Evolutionary conservation across 2,888 invertebrate genomes (phyloP), one percentile per base, ranked within the genome.

Genomic region (Tachystola acroxantha): DNA sequence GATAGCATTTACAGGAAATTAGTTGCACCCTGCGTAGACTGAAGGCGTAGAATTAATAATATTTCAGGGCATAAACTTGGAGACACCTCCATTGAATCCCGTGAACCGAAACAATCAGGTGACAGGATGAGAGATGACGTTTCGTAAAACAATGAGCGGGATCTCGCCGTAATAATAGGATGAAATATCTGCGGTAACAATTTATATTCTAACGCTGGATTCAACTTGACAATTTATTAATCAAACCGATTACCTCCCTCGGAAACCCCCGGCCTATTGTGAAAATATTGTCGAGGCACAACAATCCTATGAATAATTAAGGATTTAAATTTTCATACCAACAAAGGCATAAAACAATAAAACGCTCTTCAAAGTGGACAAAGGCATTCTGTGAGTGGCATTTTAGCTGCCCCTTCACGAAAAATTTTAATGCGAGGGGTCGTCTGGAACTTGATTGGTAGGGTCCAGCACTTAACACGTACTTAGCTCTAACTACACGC

Each of bases 181-280:
- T 84, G 85, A 85, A 84, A 84, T 85, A 86, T 86, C 70, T 79
- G 82, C 71, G 84, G 85, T 76, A 72, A 80, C 85, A 81, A 86
- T 86, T 85, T 80, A 86, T 82, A 82, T 79, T 80, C 78, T 77
- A 80, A 73, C 79, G 57, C 72, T 77, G 86, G 82, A 85, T 86
- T 77, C 84, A 80, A 82, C 76, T 85, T 86, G 86, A 85, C 86
- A 86, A 86, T 86, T 85, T 86, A 86, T 86, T 86, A 85, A 85
- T 86, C 86, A 86, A 80, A 81, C 73, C 84, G 82, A 86, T 86
- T 86, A 82, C 85, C 78, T 71, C 81, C 78, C 85, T 63, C 60
- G 70, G 71, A 64, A 35, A 74, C 68, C 71, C 76, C 72, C 57
- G 68, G 73, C 64, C 82, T 81, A 82, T 86, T 86, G 84, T 85